Percentiles rank a stretch among this genome's conserved stretches.
Conservation (phyloP, 2,888 invertebrate genomes). For the Caenorhabditis virilis region DNA sequence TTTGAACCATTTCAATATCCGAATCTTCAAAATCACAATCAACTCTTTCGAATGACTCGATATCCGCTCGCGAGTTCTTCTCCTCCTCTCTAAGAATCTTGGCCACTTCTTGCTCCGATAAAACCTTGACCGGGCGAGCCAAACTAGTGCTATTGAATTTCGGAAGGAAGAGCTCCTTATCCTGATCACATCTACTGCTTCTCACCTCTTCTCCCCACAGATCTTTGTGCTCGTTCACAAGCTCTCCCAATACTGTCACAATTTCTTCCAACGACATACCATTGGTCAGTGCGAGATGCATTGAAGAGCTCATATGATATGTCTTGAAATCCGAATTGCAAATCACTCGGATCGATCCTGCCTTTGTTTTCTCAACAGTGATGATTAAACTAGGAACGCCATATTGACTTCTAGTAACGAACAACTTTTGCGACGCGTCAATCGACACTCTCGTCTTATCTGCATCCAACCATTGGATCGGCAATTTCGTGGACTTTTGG, state of each 20-base stretch:
- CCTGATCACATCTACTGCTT: conserved; percentile 25
- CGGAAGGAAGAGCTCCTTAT: conserved; percentile 22
- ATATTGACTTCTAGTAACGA: conserved; percentile 11
- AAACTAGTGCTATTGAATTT: conserved; percentile 20
- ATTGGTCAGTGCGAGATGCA: conserved; percentile 21
- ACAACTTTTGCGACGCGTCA: conserved; percentile 33
- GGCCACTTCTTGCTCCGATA: conserved; percentile 38
- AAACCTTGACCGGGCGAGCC: conserved; percentile 12
- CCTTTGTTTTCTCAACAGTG: conserved; percentile 15
- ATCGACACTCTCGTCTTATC: conserved; percentile 31
- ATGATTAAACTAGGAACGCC: conserved; percentile 19
- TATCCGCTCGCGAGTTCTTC: conserved; percentile 9
- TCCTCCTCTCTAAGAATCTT: conserved; percentile 32
- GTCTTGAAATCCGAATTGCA: conserved; percentile 30
- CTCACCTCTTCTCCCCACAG: background rate
- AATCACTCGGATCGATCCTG: conserved; percentile 26
- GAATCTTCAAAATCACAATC: conserved; percentile 25
- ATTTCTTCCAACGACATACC: conserved; percentile 14
- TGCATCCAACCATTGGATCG: conserved; percentile 42
- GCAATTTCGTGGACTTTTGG: conserved; percentile 17
- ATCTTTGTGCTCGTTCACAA: conserved; percentile 33
- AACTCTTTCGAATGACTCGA: conserved; percentile 45
- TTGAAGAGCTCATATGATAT: conserved; percentile 23
- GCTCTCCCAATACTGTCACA: conserved; percentile 12
- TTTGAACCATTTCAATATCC: conserved; percentile 26